Conservation (phyloP, 2,113 vertebrate genomes). For the Gymnogyps californianus region DNA sequence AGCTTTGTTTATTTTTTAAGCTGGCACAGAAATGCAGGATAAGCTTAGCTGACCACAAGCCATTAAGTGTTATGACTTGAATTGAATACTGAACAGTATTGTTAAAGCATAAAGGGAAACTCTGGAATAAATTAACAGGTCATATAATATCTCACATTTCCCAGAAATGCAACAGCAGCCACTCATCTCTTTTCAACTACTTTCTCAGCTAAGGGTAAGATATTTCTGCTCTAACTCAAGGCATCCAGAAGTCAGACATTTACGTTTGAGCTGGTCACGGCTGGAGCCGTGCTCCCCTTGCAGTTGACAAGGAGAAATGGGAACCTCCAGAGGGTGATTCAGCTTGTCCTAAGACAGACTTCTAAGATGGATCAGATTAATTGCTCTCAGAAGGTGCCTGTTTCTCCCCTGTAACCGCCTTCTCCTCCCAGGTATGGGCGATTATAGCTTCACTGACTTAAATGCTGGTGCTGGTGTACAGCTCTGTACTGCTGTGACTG, state of each 20-base stretch:
- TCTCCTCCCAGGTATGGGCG: not conserved
- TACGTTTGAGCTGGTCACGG: not conserved
- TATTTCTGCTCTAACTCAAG: slow-evolving; percentile 5
- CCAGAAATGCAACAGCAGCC: slow-evolving; percentile 26
- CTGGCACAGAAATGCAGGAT: not conserved
- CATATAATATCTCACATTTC: slow-evolving; percentile 21
- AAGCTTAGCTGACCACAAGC: slow-evolving; percentile 16
- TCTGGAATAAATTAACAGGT: slow-evolving; percentile 51
- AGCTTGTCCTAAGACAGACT: not conserved
- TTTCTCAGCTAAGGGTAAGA: slow-evolving; percentile 15
- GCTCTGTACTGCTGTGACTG: not conserved
- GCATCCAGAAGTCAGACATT: not conserved
- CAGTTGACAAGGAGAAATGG: not conserved
- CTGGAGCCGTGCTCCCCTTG: not conserved
- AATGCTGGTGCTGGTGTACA: not conserved
- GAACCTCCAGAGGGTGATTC: not conserved
- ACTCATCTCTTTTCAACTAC: slow-evolving; percentile 3
- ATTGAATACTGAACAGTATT: slow-evolving; percentile 56
- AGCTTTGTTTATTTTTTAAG: slow-evolving; percentile 42
- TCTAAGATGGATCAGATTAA: not conserved
- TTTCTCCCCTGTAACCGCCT: not conserved
- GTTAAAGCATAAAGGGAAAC: slow-evolving; percentile 50
- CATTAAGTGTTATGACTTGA: slow-evolving; percentile 24
- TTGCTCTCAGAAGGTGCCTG: not conserved
- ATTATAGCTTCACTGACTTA: not conserved